These are phyloP conservation scores for Cosmia trapezina DNA, from an alignment of 2,888 invertebrate genomes.

Conservation along the genomic window DNA sequence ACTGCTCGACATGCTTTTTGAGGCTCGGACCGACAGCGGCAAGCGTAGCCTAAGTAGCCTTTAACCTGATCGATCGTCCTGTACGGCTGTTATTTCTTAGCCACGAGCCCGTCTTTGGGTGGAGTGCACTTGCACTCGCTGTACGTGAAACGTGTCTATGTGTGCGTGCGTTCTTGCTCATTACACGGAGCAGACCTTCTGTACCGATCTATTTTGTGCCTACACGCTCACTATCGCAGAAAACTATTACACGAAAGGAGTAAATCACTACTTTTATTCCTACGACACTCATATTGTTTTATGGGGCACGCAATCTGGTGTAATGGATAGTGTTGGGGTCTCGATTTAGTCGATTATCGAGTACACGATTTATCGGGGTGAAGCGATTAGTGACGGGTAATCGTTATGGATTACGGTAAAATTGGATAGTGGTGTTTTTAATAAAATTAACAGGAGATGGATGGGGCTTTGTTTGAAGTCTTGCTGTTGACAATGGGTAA, in stretches of 20 bases:
- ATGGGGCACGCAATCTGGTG: constrained; percentile 70
- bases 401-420: constrained; percentile 45
- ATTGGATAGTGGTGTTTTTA: constrained; percentile 38
- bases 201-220: not conserved
- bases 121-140: not conserved
- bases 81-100: no score
- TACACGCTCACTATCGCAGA: constrained; percentile 33
- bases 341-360: constrained; percentile 57
- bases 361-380: constrained; percentile 52
- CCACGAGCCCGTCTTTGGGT: no score
- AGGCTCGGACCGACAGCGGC: no score
- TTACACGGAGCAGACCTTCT: constrained; percentile 11
- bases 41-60: no score
- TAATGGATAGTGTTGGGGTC: constrained; percentile 65
- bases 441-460: constrained; percentile 30
- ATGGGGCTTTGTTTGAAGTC: constrained; percentile 6
- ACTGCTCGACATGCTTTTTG: no score
- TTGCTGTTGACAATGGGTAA: not conserved
- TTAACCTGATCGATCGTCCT: no score
- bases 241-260: constrained; percentile 57
- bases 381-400: constrained; percentile 55
- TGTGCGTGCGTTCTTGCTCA: not conserved
- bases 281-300: constrained; percentile 71
- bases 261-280: constrained; percentile 67
- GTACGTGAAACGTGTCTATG: not conserved